Conservation (phyloP, 2,888 invertebrate genomes). For the Hypselothyrea guttata region DNA sequence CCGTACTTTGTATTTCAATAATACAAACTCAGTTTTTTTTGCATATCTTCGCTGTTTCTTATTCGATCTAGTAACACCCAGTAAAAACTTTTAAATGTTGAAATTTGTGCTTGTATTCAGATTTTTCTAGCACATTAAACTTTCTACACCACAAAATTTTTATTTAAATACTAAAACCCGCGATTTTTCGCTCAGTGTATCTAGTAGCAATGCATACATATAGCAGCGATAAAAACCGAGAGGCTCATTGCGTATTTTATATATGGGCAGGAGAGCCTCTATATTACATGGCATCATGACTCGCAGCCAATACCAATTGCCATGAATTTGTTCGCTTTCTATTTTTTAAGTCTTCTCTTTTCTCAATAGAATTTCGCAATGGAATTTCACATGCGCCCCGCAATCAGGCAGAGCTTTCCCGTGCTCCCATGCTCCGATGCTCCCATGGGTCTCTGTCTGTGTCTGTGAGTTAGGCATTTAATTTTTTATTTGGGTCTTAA, state of each 20-base stretch:
- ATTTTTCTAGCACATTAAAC: too few relatives aligned
- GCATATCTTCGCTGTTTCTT: too few relatives aligned
- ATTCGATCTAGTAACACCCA: too few relatives aligned
- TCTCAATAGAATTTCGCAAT: constrained; percentile 33
- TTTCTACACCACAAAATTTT: too few relatives aligned
- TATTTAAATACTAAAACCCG: too few relatives aligned
- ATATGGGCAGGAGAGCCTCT: constrained; percentile 1
- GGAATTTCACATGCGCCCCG: constrained; percentile 11
- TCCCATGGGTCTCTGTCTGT: constrained; percentile 8
- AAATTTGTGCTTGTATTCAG: too few relatives aligned
- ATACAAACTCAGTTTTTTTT: too few relatives aligned
- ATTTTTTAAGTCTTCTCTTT: constrained; percentile 52
- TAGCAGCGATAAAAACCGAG: constrained; percentile 12
- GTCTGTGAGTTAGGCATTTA: constrained; percentile 26
- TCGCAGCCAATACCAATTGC: constrained; percentile 65
- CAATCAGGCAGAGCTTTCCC: too few relatives aligned
- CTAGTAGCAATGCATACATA: constrained; percentile 11
- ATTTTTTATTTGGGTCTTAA: constrained; percentile 37
- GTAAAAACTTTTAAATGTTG: too few relatives aligned
- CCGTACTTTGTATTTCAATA: too few relatives aligned
- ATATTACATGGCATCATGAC: constrained; percentile 45
- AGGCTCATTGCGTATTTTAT: constrained; percentile 11
- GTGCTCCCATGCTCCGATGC: too few relatives aligned
- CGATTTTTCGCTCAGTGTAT: too few relatives aligned
- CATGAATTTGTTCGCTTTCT: constrained; percentile 69